phyloP scores from a whole-genome alignment of 2,113 vertebrate species.

The Prunella himalayana region DNA sequence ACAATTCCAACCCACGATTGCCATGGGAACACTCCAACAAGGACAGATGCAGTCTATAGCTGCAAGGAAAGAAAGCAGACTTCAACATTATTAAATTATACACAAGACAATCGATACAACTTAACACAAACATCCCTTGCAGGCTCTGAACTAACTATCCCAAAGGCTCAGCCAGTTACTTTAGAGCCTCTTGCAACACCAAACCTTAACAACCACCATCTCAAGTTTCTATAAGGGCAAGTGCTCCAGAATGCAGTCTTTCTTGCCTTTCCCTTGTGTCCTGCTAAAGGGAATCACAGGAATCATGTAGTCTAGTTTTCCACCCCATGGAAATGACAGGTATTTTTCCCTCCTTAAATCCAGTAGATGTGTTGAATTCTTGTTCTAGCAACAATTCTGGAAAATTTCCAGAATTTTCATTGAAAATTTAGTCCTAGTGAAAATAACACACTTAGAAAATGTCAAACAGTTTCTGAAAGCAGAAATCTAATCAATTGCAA shows the following conservation, averaged over 20 bases:
- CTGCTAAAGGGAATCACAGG: background rate
- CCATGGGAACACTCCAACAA: slow-evolving; percentile 68
- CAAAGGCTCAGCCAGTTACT: background rate
- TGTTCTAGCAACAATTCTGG: background rate
- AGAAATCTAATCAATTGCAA: background rate
- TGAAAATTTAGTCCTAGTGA: background rate
- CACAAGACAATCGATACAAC: slow-evolving; percentile 57
- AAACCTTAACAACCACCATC: background rate
- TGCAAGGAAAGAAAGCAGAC: slow-evolving; percentile 48
- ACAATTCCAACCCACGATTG: slow-evolving; percentile 69
- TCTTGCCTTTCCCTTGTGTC: background rate
- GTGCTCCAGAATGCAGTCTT: background rate
- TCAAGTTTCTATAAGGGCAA: background rate
- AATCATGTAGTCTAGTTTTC: background rate
- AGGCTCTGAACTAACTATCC: background rate
- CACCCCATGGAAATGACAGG: background rate
- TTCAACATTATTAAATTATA: slow-evolving; percentile 63
- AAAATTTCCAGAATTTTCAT: background rate
- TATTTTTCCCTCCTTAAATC: background rate
- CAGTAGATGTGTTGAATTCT: background rate
- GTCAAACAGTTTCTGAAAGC: background rate
- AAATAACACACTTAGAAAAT: background rate
- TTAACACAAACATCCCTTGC: slow-evolving; percentile 58
- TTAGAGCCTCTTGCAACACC: background rate
- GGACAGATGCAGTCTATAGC: slow-evolving; percentile 61